Base-by-base conservation (phyloP, 2,113 vertebrate genomes). In the Sorex araneus region DNA sequence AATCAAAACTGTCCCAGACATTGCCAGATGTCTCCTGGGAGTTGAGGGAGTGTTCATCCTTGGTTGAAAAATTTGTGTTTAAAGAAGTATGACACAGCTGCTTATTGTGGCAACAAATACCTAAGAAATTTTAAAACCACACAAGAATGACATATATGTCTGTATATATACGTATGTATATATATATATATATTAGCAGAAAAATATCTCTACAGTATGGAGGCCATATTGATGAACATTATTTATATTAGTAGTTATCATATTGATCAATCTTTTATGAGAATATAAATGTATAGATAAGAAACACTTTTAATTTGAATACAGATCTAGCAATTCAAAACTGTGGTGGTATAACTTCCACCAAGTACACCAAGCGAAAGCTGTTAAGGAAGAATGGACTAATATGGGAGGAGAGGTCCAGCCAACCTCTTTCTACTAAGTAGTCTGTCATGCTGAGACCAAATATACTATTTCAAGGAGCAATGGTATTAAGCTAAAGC, bases 271-370 rank as follows among this genome's bases (percentile, higher is more conserved):
- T 80, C 66, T 60, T 90, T 69, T 34, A 57, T 76, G 50, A 16
- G 83, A 21, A 27, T 76, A 23, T 15, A 90, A 75, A n/a, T n/a
- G 32, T 36, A 25, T 36, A 45, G 28, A 32, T 74, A 34, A 57
- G 64, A 34, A 18, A 47, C 73, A 71, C 78, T 8, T 64, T 6
- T 80, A 90, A 78, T 84, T 30, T 74, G 16, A 63, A 45, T 88
- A 19, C 45, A 80, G 16, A 71, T 16, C 66, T 93, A 57, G 36
- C 25, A 67, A 93, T 43, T 79, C 50, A 91, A 63, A 77, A n/a
- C 19, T 77, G n/a, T 19, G 60, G 34, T 76, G 2, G 9, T 32
- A 79, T 32, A 89, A 79, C 27, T 81, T 60, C 45, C 11, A 36
- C 69, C 10, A 78, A 43, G 23, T 8, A 36, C 13, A 47, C 8